Conservation (phyloP, 2,888 invertebrate genomes). For the Eudasyphora cyanicolor region DNA sequence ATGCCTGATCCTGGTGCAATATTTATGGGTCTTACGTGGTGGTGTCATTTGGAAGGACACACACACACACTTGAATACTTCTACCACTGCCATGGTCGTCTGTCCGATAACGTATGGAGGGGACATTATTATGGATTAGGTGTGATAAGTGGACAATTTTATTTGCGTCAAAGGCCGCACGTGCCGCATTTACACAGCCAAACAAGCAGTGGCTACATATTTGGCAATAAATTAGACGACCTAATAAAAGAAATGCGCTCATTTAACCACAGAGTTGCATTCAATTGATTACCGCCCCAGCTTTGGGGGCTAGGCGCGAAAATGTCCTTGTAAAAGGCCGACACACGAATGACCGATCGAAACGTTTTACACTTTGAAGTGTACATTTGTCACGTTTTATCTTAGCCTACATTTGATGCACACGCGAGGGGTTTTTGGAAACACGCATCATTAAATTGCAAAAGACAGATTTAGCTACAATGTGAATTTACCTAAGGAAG, state of each 20-base stretch:
- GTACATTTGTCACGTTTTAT: background rate
- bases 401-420: background rate
- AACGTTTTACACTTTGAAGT: too few species aligned
- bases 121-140: conserved; percentile 12
- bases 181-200: background rate
- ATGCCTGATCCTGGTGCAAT: background rate
- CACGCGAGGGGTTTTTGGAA: background rate
- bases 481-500: too few species aligned
- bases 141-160: background rate
- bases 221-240: background rate
- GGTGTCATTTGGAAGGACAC: background rate
- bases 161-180: background rate
- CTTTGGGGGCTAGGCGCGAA: background rate
- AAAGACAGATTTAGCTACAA: background rate
- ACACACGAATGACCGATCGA: too few species aligned
- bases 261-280: background rate
- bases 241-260: background rate
- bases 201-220: background rate
- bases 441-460: background rate
- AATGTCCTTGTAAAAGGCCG: background rate
- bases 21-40: too few species aligned
- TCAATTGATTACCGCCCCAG: background rate
- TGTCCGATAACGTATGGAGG: background rate
- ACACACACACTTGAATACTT: background rate
- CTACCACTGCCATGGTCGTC: background rate